phyloP scores from a whole-genome alignment of 2,113 vertebrate genomes.

The Beaufortia kweichowensis region DNA sequence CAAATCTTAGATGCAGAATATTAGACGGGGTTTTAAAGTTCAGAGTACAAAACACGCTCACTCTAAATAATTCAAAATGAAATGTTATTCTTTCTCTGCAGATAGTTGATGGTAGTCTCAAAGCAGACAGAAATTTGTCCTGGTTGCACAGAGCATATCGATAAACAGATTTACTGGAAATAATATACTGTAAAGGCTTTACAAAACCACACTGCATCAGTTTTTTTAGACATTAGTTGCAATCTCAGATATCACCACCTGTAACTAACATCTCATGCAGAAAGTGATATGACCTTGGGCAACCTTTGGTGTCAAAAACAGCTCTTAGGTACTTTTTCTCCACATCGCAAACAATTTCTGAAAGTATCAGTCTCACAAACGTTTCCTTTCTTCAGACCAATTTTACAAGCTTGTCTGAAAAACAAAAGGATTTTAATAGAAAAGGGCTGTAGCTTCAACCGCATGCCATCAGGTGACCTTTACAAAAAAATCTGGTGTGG shows the following conservation, averaged over 20 bases:
- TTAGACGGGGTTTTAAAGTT: constrained; percentile 6
- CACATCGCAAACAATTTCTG: too few relatives aligned
- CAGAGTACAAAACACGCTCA: constrained; percentile 28
- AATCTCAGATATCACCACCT: too few relatives aligned
- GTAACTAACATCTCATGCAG: not conserved
- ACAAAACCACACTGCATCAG: not conserved
- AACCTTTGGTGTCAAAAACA: not conserved
- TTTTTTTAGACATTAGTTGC: not conserved
- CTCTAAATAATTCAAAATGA: constrained; percentile 71
- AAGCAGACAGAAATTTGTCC: not conserved
- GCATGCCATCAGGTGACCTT: not conserved
- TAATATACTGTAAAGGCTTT: too few relatives aligned
- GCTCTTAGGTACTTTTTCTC: constrained; percentile 1
- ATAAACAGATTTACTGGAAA: not conserved
- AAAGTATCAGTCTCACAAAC: too few relatives aligned
- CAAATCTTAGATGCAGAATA: constrained; percentile 27
- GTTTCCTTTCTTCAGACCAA: not conserved
- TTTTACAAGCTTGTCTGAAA: not conserved
- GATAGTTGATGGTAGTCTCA: not conserved
- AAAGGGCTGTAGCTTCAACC: not conserved
- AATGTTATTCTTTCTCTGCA: constrained; percentile 39
- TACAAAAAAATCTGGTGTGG: not conserved
- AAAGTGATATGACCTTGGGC: too few relatives aligned
- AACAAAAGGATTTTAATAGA: not conserved
- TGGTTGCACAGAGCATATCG: not conserved